Evolutionary conservation across 2,888 invertebrate genomes (phyloP), one percentile per base, ranked within the genome.

Genomic region (Apotomis betuletana): DNA sequence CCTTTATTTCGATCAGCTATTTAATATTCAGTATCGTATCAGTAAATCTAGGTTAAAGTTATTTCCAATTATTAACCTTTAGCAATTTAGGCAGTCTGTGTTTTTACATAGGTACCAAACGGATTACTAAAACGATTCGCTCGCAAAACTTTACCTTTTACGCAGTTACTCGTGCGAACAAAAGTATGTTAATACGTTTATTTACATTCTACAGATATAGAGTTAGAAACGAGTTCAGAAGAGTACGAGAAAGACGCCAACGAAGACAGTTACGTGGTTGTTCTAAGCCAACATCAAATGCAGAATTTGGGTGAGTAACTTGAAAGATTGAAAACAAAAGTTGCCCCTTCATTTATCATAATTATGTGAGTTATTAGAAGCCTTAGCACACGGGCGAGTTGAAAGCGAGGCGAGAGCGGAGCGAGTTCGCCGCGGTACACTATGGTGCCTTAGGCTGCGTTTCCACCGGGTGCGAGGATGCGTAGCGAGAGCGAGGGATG

Each of bases 201-300:
- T 63, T 69, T 55, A 15, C 51, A 70, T 62, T 74, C 10, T 36
- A 77, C 76, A 89, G 89, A 87, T 81, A 83, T 81, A 46, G 86
- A 84, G 71, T 72, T 83, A 64, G 83, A 83, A 73, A 78, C 79
- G 5, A 81, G 78, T 60, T 78, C 76, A n/a, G 76, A 76, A 46
- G 68, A 68, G 9, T 79, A 82, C 5, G 81, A 81, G 9, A 80
- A 79, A 60, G 75, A 81, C 41, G 83, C 83, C 0, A 82, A 86
- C 5, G 84, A 85, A 65, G 87, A 87, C 72, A 81, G 78, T 72
- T 85, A 82, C 76, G 87, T 87, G 1, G 87, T 88, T 2, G 87
- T 90, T 9, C 82, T 90, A 10, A 90, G 90, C 72, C 90, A 88
- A 80, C 90, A 90, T 81, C 90, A 89, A 84, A 88, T 90, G 90